Conservation (phyloP, 2,797 vertebrate species). For the Lepilemur ruficaudatus region DNA sequence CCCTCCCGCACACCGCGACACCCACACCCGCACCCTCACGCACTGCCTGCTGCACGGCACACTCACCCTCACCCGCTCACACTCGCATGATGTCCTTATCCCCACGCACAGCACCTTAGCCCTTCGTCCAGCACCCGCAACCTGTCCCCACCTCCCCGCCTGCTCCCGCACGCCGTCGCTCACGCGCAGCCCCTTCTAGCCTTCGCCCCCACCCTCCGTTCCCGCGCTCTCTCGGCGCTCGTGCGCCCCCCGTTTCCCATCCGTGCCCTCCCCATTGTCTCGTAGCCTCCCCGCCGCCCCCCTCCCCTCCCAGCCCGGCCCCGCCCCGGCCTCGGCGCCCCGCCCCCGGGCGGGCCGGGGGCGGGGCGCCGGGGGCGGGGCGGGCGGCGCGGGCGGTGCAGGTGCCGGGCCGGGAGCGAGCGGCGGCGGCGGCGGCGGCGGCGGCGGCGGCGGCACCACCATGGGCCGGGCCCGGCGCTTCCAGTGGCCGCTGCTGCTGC, state of each 20-base stretch:
- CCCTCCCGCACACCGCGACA: not conserved
- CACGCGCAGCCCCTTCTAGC: not conserved
- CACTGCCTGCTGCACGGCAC: not conserved
- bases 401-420: conserved; percentile 75
- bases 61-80: not conserved
- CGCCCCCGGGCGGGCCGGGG: conserved; percentile 67
- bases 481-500: conserved; percentile 80
- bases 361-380: conserved; percentile 65
- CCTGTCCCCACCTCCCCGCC: not conserved
- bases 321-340: conserved; percentile 11
- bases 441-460: conserved; percentile 41
- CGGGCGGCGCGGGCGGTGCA: conserved; percentile 68
- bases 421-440: conserved; percentile 51
- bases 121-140: not conserved
- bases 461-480: conserved; percentile 77
- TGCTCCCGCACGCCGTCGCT: not conserved
- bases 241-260: not conserved
- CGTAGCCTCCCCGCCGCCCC: not conserved
- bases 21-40: not conserved
- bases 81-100: not conserved
- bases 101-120: not conserved
- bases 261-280: not conserved
- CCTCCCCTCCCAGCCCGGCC: not conserved
- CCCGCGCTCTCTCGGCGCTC: not conserved
- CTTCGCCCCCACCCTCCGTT: not conserved